Conservation (phyloP, 2,888 invertebrate species). For the Protodeltote pygarga region DNA sequence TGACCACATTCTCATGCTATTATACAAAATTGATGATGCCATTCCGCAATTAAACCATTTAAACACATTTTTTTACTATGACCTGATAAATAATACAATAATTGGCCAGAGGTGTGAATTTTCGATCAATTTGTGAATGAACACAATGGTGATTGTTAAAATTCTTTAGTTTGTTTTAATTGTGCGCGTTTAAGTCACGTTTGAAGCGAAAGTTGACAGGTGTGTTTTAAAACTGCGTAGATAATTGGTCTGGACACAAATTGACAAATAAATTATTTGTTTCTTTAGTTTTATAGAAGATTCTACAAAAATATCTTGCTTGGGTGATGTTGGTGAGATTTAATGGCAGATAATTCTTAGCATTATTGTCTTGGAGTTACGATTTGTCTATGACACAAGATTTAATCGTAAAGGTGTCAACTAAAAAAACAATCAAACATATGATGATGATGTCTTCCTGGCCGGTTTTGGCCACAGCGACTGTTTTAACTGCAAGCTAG, state of each 20-base stretch:
- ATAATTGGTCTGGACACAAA: neutral
- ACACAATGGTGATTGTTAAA: slow-evolving; percentile 24
- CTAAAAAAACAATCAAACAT: too few species aligned
- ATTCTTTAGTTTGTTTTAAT: slow-evolving; percentile 25
- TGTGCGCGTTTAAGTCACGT: slow-evolving; percentile 30
- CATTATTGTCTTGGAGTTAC: too few species aligned
- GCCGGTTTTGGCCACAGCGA: too few species aligned
- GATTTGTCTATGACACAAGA: too few species aligned
- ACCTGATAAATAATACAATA: slow-evolving; percentile 44
- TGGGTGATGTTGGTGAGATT: too few species aligned
- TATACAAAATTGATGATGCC: slow-evolving; percentile 36
- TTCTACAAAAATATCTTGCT: too few species aligned
- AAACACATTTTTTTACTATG: slow-evolving; percentile 34
- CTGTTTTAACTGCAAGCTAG: too few species aligned
- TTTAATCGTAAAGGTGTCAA: too few species aligned
- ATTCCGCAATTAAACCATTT: slow-evolving; percentile 43
- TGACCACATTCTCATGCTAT: slow-evolving; percentile 20
- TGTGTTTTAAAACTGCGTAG: slow-evolving; percentile 2
- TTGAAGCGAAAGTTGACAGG: slow-evolving; percentile 16
- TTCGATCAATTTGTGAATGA: slow-evolving; percentile 42
- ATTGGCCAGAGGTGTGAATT: slow-evolving; percentile 46
- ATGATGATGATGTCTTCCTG: too few species aligned
- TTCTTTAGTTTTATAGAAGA: too few species aligned
- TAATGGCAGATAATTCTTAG: too few species aligned
- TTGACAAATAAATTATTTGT: too few species aligned